Base-by-base conservation (phyloP, 2,888 invertebrate genomes). In the Priapulus caudatus region DNA sequence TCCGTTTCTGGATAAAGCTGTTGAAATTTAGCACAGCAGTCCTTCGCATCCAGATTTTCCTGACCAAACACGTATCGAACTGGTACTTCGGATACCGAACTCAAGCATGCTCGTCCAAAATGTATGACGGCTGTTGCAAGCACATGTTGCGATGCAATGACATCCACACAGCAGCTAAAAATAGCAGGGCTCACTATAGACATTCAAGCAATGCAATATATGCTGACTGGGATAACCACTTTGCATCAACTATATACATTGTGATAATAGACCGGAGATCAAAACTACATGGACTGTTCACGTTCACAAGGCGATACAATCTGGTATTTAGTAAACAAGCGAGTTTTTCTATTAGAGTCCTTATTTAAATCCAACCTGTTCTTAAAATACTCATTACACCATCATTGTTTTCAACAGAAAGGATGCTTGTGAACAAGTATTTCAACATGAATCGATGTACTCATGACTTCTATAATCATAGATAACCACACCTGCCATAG, bases 61-160 rank as follows among this genome's bases (percentile, higher is more conserved):
- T 82, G 55, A 5, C 66, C 67, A 59, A 69, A 70, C n/a, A 69
- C 64, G 58, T 62, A 70, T 56, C 67, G 60, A 3, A 86, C 83
- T 0, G 90, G 87, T 51, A 92, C 75, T 50, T 82, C 77, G 1
- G 73, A 75, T 15, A 83, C 81, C 60, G 78, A 77, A 23, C 87
- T 85, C 58, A 88, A 81, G 70, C 97, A 97, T 1, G 85, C 80
- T 64, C 82, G 83, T 0, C 95, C 95, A 72, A 86, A 95, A 71
- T 97, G 95, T 51, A 97, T 79, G 1, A 95, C 74, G 23, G 84
- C 82, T 71, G 93, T 86, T 0, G 85, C 84, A 52, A 80, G 76
- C 3, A 88, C 81, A 70, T 95, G 95, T 68, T 85, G 81, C 0
- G 92, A 89, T 1, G 91, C 85, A 23, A 92, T 81, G 63, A 85